phyloP scores from a whole-genome alignment of 2,113 vertebrate genomes.

The Danionella cerebrum region DNA sequence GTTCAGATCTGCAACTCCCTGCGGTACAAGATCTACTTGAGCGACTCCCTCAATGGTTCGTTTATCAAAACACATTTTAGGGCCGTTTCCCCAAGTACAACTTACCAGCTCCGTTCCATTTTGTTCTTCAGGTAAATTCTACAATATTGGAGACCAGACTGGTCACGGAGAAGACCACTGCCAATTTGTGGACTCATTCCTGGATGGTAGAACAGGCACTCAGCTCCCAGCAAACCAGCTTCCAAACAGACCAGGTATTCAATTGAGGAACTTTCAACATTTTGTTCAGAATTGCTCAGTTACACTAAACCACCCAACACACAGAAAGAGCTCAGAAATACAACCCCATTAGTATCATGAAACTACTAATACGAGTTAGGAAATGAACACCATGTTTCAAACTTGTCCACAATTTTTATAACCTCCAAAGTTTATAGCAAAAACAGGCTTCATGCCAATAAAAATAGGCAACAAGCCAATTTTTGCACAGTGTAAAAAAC shows the following conservation, averaged over 20 bases:
- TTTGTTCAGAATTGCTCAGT: too few species aligned
- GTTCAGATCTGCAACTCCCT: slow-evolving; percentile 94
- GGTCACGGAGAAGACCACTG: slow-evolving; percentile 96
- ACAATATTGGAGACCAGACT: slow-evolving; percentile 91
- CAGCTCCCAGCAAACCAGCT: slow-evolving; percentile 74
- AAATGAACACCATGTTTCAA: too few species aligned
- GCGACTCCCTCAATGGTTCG: slow-evolving; percentile 86
- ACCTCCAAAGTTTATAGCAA: too few species aligned
- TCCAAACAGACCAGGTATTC: slow-evolving; percentile 73
- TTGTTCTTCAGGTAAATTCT: slow-evolving; percentile 78
- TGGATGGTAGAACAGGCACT: slow-evolving; percentile 85
- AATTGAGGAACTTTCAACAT: too few species aligned
- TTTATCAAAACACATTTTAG: background rate
- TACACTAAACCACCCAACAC: too few species aligned
- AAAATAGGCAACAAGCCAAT: too few species aligned
- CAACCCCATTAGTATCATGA: too few species aligned
- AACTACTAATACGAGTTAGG: too few species aligned
- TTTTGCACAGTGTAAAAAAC: too few species aligned
- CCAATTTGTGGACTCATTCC: slow-evolving; percentile 95
- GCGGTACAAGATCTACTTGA: slow-evolving; percentile 96
- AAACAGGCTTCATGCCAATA: too few species aligned
- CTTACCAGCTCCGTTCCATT: background rate
- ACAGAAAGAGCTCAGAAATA: too few species aligned
- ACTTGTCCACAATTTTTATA: too few species aligned
- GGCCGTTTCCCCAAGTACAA: background rate